Conservation (phyloP, 92 coral and sea anemone genomes). For the Phenganax subtilis region DNA sequence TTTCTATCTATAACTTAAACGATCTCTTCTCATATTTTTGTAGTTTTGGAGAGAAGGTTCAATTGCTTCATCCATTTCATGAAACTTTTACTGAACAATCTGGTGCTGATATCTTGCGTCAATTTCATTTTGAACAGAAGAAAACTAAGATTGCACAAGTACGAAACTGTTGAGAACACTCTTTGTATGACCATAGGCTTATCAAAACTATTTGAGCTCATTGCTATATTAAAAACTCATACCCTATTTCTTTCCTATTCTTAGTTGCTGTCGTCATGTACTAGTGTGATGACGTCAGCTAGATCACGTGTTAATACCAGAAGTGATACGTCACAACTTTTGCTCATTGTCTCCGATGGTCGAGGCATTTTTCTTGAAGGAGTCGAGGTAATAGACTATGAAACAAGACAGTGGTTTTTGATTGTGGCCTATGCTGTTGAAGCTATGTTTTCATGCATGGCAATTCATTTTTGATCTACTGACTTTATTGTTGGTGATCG, state of each 20-base stretch:
- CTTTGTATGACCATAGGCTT: neutral
- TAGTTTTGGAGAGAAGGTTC: constrained; percentile 93
- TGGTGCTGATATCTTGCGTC: constrained; percentile 85
- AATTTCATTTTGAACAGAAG: constrained; percentile 87
- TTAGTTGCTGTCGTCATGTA: constrained; percentile 71
- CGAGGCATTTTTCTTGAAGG: constrained; percentile 97
- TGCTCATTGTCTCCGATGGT: constrained; percentile 93
- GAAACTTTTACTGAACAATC: constrained; percentile 90
- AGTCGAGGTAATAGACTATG: constrained; percentile 58
- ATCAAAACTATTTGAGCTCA: neutral
- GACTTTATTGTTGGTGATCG: neutral
- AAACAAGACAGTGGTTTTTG: no score
- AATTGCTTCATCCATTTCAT: constrained; percentile 87
- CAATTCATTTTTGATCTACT: neutral
- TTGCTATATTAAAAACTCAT: neutral
- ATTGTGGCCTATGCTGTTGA: no score
- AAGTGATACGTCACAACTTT: constrained; percentile 70
- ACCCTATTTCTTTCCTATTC: neutral
- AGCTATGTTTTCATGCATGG: neutral
- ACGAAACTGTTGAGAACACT: neutral
- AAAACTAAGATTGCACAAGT: constrained; percentile 95
- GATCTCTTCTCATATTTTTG: neutral
- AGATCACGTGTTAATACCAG: constrained; percentile 70
- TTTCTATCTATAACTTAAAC: neutral
- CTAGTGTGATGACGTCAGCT: constrained; percentile 79